phyloP scores from a whole-genome alignment of 2,113 vertebrate genomes.

The Campylomormyrus tamandua region DNA sequence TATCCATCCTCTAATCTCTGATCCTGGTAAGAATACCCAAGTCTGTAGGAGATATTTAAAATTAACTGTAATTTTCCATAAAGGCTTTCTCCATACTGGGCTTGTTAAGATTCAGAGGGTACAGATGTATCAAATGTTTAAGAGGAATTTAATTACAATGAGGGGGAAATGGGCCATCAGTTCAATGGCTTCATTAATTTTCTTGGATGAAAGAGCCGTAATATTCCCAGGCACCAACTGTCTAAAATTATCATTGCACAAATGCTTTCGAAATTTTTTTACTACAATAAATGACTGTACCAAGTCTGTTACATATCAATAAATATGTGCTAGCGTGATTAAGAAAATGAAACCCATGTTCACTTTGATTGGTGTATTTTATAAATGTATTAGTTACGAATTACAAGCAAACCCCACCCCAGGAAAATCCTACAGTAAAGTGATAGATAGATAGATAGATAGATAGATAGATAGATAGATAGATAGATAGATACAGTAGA shows the following conservation, averaged over 20 bases:
- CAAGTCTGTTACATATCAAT: neutral
- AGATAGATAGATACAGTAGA: too few relatives aligned
- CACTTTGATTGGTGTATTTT: neutral
- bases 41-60: neutral
- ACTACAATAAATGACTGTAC: neutral
- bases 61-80: neutral
- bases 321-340: neutral
- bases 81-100: neutral
- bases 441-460: neutral
- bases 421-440: neutral
- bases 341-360: neutral
- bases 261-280: neutral
- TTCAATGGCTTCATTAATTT: neutral
- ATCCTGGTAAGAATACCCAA: neutral
- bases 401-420: neutral
- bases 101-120: neutral
- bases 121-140: constrained; percentile 6
- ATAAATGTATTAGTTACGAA: neutral
- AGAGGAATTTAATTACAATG: constrained; percentile 10
- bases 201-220: neutral
- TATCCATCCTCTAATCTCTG: neutral
- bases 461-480: too few relatives aligned
- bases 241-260: neutral
- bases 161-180: neutral
- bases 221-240: neutral